These are phyloP conservation scores for Dione vanillae DNA, from an alignment of 2,888 invertebrate genomes.

Conservation along the genomic window DNA sequence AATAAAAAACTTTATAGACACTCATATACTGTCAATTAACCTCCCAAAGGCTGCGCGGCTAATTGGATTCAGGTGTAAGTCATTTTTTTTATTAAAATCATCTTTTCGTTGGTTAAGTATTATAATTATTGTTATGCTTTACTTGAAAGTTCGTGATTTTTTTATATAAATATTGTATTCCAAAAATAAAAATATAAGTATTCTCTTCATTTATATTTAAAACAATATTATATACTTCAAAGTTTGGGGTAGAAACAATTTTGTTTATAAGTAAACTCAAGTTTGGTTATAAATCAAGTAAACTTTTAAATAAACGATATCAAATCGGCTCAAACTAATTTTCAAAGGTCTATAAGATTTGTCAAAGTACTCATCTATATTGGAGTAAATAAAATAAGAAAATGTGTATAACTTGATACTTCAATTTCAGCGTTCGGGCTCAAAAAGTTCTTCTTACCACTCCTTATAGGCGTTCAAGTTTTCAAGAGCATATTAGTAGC, in stretches of 20 bases:
- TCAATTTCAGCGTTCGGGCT: constrained; percentile 89
- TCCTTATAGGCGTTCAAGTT: constrained; percentile 92
- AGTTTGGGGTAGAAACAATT: too few species aligned
- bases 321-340: background rate
- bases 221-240: too few species aligned
- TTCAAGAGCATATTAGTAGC: constrained; percentile 92
- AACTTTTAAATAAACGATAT: background rate
- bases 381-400: background rate
- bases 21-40: constrained; percentile 86
- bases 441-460: constrained; percentile 92
- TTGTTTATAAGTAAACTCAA: too few species aligned
- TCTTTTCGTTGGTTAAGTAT: too few species aligned
- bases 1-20: constrained; percentile 84
- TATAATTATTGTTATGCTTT: too few species aligned
- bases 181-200: too few species aligned
- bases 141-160: too few species aligned
- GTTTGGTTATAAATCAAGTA: too few species aligned
- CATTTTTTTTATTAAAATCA: background rate
- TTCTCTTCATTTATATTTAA: too few species aligned
- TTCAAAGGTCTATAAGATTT: background rate
- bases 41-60: constrained; percentile 87
- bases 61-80: constrained; percentile 86
- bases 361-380: background rate
- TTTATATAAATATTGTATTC: too few species aligned
- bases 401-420: background rate